phyloP scores from a whole-genome alignment of 2,113 vertebrate species.

The Synodontis membranacea region DNA sequence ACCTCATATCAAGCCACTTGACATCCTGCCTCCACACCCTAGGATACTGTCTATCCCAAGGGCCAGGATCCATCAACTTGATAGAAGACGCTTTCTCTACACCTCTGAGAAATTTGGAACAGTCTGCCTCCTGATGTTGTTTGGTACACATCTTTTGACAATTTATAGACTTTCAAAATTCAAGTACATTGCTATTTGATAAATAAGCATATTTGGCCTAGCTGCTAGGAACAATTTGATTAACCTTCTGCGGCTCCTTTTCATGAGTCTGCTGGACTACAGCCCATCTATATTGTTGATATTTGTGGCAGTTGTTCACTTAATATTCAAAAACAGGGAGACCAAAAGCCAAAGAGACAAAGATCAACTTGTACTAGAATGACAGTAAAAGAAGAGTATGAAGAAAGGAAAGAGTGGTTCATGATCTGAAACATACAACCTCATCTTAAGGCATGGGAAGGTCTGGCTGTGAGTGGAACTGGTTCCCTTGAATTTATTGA shows the following conservation, averaged over 20 bases:
- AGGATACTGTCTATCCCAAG: too few species aligned
- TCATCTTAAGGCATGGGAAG: not conserved
- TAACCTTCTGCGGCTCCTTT: not conserved
- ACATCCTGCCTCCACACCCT: too few species aligned
- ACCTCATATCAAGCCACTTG: too few species aligned
- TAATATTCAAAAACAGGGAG: not conserved
- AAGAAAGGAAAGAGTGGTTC: not conserved
- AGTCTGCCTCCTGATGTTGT: not conserved
- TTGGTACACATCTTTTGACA: too few species aligned
- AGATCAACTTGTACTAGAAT: not conserved
- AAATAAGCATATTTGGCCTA: too few species aligned
- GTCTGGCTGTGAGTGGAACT: not conserved
- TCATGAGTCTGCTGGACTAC: not conserved
- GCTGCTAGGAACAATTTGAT: not conserved
- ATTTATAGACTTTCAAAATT: too few species aligned
- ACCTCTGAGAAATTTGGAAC: too few species aligned
- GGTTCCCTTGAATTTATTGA: not conserved
- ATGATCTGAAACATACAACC: not conserved
- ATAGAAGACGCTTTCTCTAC: too few species aligned
- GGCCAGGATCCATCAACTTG: too few species aligned
- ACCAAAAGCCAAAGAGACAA: not conserved
- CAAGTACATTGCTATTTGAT: too few species aligned
- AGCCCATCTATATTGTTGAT: not conserved
- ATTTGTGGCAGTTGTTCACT: not conserved
- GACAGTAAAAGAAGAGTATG: not conserved